phyloP scores from a whole-genome alignment of 2,888 invertebrate species.

The Eutolmus rufibarbis region DNA sequence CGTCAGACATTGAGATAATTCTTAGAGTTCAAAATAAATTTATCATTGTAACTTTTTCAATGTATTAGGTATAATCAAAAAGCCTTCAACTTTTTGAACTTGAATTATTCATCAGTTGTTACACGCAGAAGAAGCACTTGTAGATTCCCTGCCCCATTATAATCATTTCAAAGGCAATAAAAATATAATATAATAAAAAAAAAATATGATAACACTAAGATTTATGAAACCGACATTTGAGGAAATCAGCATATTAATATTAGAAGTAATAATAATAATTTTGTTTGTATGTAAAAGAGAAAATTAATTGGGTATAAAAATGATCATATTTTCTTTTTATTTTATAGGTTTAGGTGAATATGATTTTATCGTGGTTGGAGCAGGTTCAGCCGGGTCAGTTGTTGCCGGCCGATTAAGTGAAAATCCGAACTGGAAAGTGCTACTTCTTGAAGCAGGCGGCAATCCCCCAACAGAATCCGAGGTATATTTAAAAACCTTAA shows the following conservation, averaged over 20 bases:
- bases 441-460: slow-evolving; percentile 82
- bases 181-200: too few species aligned
- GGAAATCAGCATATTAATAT: too few species aligned
- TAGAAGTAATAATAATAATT: too few species aligned
- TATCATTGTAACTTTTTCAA: background rate
- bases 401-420: slow-evolving; percentile 75
- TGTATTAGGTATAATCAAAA: background rate
- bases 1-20: background rate
- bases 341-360: slow-evolving; percentile 56
- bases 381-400: slow-evolving; percentile 70
- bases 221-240: background rate
- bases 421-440: slow-evolving; percentile 75
- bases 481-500: slow-evolving; percentile 51
- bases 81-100: background rate
- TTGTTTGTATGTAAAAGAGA: too few species aligned
- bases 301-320: background rate
- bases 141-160: too few species aligned
- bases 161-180: too few species aligned
- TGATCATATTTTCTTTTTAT: background rate
- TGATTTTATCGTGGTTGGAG: slow-evolving; percentile 69
- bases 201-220: background rate
- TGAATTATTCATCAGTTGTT: background rate
- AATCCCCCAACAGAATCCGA: slow-evolving; percentile 67
- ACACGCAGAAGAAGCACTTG: too few species aligned
- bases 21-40: background rate